A percentile compares a stretch with the other conserved stretches of the same genome.
Evolutionary conservation across 2,797 vertebrate genomes (phyloP).

Genomic region (Coccyzus lansbergi): DNA sequence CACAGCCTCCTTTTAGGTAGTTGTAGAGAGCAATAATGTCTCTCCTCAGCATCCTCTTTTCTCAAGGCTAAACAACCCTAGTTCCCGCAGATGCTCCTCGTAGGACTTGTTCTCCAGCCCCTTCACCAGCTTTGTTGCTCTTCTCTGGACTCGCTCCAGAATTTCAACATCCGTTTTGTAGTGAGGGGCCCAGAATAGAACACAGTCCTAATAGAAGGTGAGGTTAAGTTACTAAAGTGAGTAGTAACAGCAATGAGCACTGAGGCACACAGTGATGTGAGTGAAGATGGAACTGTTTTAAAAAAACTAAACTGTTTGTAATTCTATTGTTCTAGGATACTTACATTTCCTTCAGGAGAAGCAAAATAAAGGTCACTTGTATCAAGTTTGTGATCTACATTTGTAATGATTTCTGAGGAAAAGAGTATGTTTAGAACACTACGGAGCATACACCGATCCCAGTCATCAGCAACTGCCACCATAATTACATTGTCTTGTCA

Average conservation of each 20-base stretch:
- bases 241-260: neutral
- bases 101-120: no score
- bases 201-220: neutral
- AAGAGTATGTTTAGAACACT: slow-evolving; percentile 87
- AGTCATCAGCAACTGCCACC: slow-evolving; percentile 90
- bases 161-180: no score
- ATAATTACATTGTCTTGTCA: slow-evolving; percentile 89
- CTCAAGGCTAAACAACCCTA: no score
- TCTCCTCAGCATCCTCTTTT: no score
- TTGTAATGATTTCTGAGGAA: slow-evolving; percentile 71
- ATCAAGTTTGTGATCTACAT: slow-evolving; percentile 84
- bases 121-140: no score
- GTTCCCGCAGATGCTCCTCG: no score
- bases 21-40: no score
- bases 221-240: neutral
- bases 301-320: neutral
- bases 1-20: no score
- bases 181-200: no score
- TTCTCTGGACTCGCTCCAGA: no score
- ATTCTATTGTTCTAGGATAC: neutral
- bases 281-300: neutral
- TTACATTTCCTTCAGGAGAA: slow-evolving; percentile 83
- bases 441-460: slow-evolving; percentile 86
- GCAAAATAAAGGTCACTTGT: slow-evolving; percentile 85
- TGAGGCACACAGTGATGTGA: neutral